A percentile compares a stretch with the other conserved stretches of the same genome.
Conservation (phyloP, 2,113 vertebrate species). For the Ciconia maguari region DNA sequence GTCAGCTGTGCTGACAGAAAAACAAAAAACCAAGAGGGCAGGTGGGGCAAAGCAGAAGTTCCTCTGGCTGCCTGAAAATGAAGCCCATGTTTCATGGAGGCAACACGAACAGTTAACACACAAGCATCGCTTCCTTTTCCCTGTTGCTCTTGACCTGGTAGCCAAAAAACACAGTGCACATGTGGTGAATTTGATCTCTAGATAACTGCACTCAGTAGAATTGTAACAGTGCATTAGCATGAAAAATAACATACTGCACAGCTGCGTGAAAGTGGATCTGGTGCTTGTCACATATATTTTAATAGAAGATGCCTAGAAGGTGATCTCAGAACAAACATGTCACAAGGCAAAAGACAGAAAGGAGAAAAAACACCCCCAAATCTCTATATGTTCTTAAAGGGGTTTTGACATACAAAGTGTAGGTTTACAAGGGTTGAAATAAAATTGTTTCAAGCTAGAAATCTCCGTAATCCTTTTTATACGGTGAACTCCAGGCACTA, state of each 20-base stretch:
- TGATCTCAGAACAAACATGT: constrained; percentile 63
- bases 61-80: not conserved
- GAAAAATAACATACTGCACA: constrained; percentile 57
- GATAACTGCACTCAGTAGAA: constrained; percentile 53
- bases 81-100: constrained; percentile 7
- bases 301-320: constrained; percentile 62
- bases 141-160: constrained; percentile 56
- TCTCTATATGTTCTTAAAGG: not conserved
- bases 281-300: constrained; percentile 61
- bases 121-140: not conserved
- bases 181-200: constrained; percentile 50
- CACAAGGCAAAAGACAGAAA: constrained; percentile 27
- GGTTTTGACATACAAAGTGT: not conserved
- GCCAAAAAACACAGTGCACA: constrained; percentile 58
- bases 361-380: not conserved
- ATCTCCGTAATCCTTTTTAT: not conserved
- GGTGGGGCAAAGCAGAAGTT: constrained; percentile 11
- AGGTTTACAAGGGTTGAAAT: constrained; percentile 2
- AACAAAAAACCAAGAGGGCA: constrained; percentile 13
- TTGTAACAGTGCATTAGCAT: constrained; percentile 51
- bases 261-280: constrained; percentile 56
- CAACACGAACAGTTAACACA: constrained; percentile 4
- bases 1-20: constrained; percentile 44
- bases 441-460: constrained; percentile 28
- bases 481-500: not conserved